A percentile compares a stretch with the other conserved stretches of the same genome.
Evolutionary conservation across 2,113 vertebrate genomes (phyloP).

Genomic region (Nibea coibor): DNA sequence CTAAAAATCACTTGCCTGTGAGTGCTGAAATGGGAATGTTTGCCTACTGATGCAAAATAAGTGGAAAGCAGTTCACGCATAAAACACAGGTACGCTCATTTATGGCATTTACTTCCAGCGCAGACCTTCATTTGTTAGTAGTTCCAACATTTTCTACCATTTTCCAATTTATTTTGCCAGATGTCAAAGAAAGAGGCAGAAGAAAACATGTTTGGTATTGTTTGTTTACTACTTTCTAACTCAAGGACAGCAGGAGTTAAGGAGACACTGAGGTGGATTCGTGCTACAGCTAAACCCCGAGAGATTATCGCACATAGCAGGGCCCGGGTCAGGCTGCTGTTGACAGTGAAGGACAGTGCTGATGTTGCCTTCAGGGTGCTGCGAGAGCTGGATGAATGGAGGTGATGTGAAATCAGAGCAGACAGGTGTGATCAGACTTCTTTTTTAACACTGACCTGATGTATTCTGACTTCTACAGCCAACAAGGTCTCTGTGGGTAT

Average conservation of each 20-base stretch:
- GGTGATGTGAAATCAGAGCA: slow-evolving; percentile 16
- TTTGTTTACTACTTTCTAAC: slow-evolving; percentile 19
- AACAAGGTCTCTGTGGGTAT: background rate
- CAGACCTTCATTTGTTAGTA: background rate
- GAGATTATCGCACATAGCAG: slow-evolving; percentile 67
- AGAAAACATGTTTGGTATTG: background rate
- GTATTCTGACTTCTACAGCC: background rate
- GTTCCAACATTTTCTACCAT: background rate
- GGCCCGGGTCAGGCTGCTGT: slow-evolving; percentile 28
- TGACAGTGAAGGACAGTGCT: slow-evolving; percentile 52
- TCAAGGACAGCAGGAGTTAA: slow-evolving; percentile 55
- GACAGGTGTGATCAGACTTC: slow-evolving; percentile 31
- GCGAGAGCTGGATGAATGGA: slow-evolving; percentile 14
- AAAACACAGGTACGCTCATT: background rate
- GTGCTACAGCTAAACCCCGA: slow-evolving; percentile 59
- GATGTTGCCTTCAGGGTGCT: slow-evolving; percentile 6
- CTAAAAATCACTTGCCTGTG: background rate
- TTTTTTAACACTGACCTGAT: background rate
- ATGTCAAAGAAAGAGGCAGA: background rate
- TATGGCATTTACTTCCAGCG: background rate
- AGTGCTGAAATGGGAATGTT: background rate
- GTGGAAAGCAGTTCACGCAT: background rate
- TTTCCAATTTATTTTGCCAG: background rate
- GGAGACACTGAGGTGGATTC: slow-evolving; percentile 55
- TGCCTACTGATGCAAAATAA: background rate